phyloP scores from a whole-genome alignment of 2,888 invertebrate genomes.

The Dione juno region DNA sequence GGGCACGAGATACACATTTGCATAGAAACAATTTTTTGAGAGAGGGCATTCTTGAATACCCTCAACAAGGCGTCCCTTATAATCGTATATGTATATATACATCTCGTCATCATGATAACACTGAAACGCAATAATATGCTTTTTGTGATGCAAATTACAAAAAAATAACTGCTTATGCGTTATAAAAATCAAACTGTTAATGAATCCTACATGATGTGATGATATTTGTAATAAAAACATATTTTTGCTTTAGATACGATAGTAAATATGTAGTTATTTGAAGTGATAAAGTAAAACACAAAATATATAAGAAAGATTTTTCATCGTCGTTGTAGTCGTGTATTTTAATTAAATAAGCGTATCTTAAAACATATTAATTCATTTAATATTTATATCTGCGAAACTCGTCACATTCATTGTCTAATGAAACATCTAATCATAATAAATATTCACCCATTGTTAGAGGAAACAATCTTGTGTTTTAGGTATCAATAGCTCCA shows the following conservation, averaged over 20 bases:
- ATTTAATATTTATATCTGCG: constrained; percentile 9
- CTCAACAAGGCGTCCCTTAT: constrained; percentile 34
- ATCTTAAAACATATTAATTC: not conserved
- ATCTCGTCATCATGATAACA: constrained; percentile 31
- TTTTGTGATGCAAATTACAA: constrained; percentile 19
- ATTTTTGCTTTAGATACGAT: not conserved
- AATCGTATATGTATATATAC: constrained; percentile 46
- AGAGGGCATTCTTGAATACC: constrained; percentile 40
- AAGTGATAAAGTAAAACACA: not conserved
- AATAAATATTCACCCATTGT: constrained; percentile 71
- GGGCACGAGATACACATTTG: constrained; percentile 80
- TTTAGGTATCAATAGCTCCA: constrained; percentile 68
- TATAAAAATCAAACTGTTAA: not conserved
- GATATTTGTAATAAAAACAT: not conserved
- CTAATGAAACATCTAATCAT: constrained; percentile 68
- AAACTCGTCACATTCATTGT: constrained; percentile 59
- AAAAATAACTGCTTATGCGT: not conserved
- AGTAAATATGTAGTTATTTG: not conserved
- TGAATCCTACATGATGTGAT: not conserved
- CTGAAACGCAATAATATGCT: not conserved
- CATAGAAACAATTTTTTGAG: constrained; percentile 74
- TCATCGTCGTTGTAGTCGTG: too few relatives aligned
- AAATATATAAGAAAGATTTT: not conserved
- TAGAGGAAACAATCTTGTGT: constrained; percentile 70
- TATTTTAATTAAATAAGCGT: too few relatives aligned